Base-by-base conservation (phyloP, 2,113 vertebrate genomes). In the Phyllostomus discolor region DNA sequence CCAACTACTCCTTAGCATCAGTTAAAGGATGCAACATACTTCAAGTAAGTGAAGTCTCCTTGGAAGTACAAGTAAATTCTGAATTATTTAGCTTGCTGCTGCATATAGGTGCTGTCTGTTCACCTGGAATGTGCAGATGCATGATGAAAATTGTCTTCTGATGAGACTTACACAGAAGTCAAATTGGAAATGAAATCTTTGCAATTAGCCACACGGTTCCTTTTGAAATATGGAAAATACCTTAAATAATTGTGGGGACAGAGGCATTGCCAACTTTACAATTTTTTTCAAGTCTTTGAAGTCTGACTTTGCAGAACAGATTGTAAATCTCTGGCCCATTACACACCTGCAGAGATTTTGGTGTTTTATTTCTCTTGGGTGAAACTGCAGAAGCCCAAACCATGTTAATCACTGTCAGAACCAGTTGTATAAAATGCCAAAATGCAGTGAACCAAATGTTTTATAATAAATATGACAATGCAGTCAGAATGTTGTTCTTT, bases 361-460 rank as follows among this genome's bases (percentile, higher is more conserved):
- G 98, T 98, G 98, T 98, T 99, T 98, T 98, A 98, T 98, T 99
- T 98, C 98, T 98, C 98, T 98, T 98, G 98, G 98, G 98, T 98
- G 98, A 98, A 98, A 98, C 98, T 98, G 98, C 98, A 97, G 97
- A 98, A 98, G 98, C 98, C 98, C 97, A 98, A 98, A 98, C 98
- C 98, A 96, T 98, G 98, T 99, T 99, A 99, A 99, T 99, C 99
- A 99, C 97, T 99, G 99, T 99, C 98, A 99, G 98, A 99, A 99
- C 98, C 98, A 99, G 98, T 99, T 99, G 98, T 98, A 99, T 97
- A 98, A 98, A 98, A 98, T 98, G 98, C 98, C 98, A 99, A 98
- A 98, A 98, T 97, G 97, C 98, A 98, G 90, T 96, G 98, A 99
- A 98, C 98, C 98, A 97, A 97, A 97, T 95, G 91, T 98, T 98